Evolutionary conservation across 1,140 invertebrate species (phyloP).

Genomic region (Globodera ellingtonae): DNA sequence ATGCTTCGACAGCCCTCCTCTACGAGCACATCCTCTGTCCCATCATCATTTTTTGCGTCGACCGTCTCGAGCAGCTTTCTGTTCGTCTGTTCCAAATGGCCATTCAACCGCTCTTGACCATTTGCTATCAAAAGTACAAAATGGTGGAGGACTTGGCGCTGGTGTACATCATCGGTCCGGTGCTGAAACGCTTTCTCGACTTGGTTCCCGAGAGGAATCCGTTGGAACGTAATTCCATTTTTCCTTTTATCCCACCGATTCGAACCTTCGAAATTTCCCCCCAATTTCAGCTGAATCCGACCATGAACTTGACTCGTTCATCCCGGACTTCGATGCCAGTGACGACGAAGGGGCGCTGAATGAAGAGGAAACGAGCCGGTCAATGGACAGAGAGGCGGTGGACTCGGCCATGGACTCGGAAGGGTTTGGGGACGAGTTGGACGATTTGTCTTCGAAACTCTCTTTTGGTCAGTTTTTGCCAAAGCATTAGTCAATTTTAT

Average conservation of each 20-base stretch:
- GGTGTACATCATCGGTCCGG: conserved; percentile 56
- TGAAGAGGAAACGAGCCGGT: not conserved
- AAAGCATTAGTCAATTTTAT: not conserved
- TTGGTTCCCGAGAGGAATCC: conserved; percentile 57
- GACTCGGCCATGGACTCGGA: conserved; percentile 18
- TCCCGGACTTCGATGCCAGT: conserved; percentile 19
- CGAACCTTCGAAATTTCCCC: not conserved
- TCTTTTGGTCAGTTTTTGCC: not conserved
- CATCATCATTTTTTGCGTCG: conserved; percentile 21
- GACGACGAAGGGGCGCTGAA: not conserved
- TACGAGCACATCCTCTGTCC: conserved; percentile 28
- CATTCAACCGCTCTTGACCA: conserved; percentile 43
- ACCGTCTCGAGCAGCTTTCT: conserved; percentile 15
- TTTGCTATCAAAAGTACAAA: conserved; percentile 52
- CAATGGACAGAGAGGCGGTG: not conserved
- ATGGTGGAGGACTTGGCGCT: conserved; percentile 52
- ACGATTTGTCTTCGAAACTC: conserved; percentile 3
- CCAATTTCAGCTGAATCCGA: conserved; percentile 35
- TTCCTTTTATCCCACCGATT: not conserved
- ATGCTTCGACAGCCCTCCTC: conserved; percentile 25
- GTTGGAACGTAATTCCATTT: conserved; percentile 45
- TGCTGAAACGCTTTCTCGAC: conserved; percentile 48
- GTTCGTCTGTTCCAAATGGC: conserved; percentile 21
- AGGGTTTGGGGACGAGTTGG: not conserved
- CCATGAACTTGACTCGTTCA: conserved; percentile 38